phyloP scores from a whole-genome alignment of 2,888 invertebrate species.

The Lepidocyrtinus sp. region DNA sequence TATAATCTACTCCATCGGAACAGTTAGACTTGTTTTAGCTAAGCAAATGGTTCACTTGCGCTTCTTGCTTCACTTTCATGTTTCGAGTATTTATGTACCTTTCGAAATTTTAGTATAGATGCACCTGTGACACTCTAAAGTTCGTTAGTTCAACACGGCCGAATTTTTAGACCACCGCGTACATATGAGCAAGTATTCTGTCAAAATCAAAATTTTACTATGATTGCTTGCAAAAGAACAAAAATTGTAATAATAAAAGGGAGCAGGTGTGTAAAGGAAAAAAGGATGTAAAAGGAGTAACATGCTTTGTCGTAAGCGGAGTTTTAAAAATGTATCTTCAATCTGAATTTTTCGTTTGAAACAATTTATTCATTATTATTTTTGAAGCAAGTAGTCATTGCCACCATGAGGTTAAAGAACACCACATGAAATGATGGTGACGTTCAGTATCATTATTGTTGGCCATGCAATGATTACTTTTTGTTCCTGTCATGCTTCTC shows the following conservation, averaged over 20 bases:
- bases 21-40: neutral
- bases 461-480: constrained; percentile 52
- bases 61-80: constrained; percentile 22
- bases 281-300: neutral
- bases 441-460: constrained; percentile 27
- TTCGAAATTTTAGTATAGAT: constrained; percentile 54
- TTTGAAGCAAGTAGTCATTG: neutral
- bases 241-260: constrained; percentile 6
- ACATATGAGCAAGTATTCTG: too few relatives aligned
- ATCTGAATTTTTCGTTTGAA: constrained; percentile 25
- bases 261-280: constrained; percentile 8
- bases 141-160: constrained; percentile 70
- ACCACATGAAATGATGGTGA: constrained; percentile 9
- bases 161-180: constrained; percentile 54
- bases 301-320: neutral
- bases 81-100: constrained; percentile 43
- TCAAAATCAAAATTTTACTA: constrained; percentile 13
- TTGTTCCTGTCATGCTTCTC: constrained; percentile 60
- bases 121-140: constrained; percentile 37
- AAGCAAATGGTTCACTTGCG: neutral
- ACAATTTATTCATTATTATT: constrained; percentile 12
- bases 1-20: constrained; percentile 1
- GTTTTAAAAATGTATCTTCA: constrained; percentile 23
- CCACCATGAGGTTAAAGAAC: neutral
- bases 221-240: neutral